These are phyloP conservation scores for Bugulina stolonifera DNA, from an alignment of 2,888 invertebrate genomes.

Conservation along the genomic window DNA sequence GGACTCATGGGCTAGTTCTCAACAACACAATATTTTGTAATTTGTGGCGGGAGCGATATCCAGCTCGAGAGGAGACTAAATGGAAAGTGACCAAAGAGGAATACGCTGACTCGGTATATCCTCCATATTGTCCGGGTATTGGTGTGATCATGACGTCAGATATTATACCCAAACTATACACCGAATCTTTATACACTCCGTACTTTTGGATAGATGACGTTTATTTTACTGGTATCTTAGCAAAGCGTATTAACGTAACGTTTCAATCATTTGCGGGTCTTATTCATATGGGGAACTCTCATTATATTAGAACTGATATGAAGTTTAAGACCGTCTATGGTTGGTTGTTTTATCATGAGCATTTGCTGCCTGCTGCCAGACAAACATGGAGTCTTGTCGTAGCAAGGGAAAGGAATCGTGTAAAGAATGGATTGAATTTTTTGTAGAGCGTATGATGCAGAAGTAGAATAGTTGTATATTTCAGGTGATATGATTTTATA, in stretches of 20 bases:
- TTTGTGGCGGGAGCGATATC: conserved; percentile 50
- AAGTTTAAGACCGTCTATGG: neutral
- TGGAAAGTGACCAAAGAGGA: conserved; percentile 54
- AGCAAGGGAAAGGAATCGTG: too few relatives aligned
- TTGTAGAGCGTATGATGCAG: too few relatives aligned
- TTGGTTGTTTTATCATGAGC: conserved; percentile 17
- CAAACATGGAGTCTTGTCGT: too few relatives aligned
- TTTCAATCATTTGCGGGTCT: neutral
- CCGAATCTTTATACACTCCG: conserved; percentile 60
- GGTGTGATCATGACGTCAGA: conserved; percentile 61
- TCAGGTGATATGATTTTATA: too few relatives aligned
- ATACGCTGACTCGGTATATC: conserved; percentile 50
- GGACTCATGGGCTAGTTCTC: conserved; percentile 32
- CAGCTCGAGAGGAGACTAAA: conserved; percentile 53
- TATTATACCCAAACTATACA: conserved; percentile 60
- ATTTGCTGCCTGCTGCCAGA: too few relatives aligned
- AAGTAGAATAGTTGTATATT: too few relatives aligned
- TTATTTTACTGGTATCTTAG: conserved; percentile 72
- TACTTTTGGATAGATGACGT: conserved; percentile 92
- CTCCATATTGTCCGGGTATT: conserved; percentile 55
- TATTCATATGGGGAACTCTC: neutral
- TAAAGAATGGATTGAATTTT: too few relatives aligned
- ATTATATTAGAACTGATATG: neutral
- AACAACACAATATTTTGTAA: conserved; percentile 44
- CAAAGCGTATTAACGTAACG: conserved; percentile 29